Evolutionary conservation across 2,888 invertebrate species (phyloP).

Genomic region (Gibbula magus): DNA sequence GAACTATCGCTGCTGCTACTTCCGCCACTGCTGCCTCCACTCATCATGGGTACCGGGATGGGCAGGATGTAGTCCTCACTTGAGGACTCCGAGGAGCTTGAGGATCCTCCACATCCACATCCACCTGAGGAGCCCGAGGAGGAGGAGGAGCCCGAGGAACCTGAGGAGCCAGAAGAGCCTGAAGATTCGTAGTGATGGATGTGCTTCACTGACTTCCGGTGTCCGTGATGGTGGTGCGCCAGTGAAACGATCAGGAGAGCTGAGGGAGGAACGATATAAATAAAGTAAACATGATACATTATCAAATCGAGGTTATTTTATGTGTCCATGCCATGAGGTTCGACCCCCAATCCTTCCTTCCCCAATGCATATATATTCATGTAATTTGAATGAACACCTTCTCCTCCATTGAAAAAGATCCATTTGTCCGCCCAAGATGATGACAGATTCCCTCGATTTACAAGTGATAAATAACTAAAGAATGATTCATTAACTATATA

Average conservation of each 20-base stretch:
- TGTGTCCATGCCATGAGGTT: no score
- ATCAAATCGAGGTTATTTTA: no score
- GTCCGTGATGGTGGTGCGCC: background rate
- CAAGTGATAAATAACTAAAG: no score
- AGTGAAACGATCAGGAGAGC: background rate
- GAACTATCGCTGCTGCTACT: background rate
- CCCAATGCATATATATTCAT: no score
- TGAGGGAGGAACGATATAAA: no score
- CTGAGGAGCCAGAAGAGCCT: constrained; percentile 1
- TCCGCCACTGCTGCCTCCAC: background rate
- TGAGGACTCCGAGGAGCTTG: background rate
- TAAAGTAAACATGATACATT: no score
- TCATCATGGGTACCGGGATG: background rate
- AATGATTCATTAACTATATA: no score
- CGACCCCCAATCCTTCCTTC: no score
- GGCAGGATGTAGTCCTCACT: background rate
- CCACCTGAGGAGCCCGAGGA: constrained; percentile 13
- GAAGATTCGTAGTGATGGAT: constrained; percentile 17
- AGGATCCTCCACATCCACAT: background rate
- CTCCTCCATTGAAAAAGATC: no score
- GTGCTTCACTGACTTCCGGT: background rate
- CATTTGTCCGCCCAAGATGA: no score
- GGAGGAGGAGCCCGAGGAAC: background rate
- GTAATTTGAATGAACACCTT: no score
- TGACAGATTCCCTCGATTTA: no score